These are phyloP conservation scores for Patella caerulea DNA, from an alignment of 2,888 invertebrate species.

Conservation along the genomic window DNA sequence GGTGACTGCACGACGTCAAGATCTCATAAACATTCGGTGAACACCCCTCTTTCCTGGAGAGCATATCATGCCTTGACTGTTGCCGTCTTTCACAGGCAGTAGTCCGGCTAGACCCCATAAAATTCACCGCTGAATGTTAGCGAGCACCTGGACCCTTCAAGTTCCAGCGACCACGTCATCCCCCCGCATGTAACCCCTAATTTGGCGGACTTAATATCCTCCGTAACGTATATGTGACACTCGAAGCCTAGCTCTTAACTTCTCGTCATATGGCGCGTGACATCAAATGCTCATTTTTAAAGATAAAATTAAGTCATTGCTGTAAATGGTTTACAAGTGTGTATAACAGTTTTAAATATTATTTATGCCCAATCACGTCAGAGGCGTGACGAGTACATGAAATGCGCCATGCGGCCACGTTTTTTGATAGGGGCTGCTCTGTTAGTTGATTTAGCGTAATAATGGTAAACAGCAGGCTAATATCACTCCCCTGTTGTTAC, in stretches of 20 bases:
- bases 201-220: constrained; percentile 9
- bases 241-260: not conserved
- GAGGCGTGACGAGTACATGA: not conserved
- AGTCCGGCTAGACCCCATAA: not conserved
- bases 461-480: not conserved
- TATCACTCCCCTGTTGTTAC: not conserved
- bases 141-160: constrained; percentile 46
- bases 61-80: constrained; percentile 19
- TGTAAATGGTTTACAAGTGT: not conserved
- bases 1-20: constrained; percentile 22
- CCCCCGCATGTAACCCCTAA: constrained; percentile 39
- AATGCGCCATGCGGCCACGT: constrained; percentile 12
- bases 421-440: not conserved
- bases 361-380: constrained; percentile 9
- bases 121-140: constrained; percentile 34
- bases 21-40: not conserved
- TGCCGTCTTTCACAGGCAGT: not conserved
- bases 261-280: not conserved
- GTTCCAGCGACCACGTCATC: constrained; percentile 30
- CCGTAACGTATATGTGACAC: not conserved
- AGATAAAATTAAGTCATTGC: not conserved
- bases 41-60: constrained; percentile 5
- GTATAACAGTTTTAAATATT: not conserved
- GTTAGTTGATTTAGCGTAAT: not conserved
- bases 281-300: not conserved